Evolutionary conservation across 2,113 vertebrate genomes (phyloP), one percentile per base, ranked within the genome.

Genomic region (Maylandia zebra): DNA sequence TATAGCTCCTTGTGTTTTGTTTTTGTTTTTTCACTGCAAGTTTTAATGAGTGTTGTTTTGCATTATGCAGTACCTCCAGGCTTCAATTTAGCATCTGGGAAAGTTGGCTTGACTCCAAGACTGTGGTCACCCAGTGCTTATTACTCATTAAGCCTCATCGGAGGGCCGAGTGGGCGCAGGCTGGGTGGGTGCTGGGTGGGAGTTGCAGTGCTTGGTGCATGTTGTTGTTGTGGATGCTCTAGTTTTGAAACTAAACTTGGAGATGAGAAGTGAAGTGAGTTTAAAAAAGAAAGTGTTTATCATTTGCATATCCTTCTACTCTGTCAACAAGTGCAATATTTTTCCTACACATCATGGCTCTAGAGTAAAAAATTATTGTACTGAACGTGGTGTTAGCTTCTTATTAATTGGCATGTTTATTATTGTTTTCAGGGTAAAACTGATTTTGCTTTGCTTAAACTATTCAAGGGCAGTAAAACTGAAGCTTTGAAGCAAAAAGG

Each of bases 31-130:
- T 48, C 19, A 79, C 79, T 82, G 56, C 64, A 89, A 92, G 89
- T 94, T 94, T 94, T 94, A 95, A 95, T 95, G 94, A 94, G 92
- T 88, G 86, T 89, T 93, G 93, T 91, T 95, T 93, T 95, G 95
- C 92, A 95, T 96, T 91, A 86, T 91, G 90, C 93, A 93, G 86
- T 83, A 91, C 88, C 94, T 95, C 88, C 88, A 91, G 92, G 93
- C 93, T 94, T 93, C 93, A 88, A 92, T 94, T 92, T 94, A 92
- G 94, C 94, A 94, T 94, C 93, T 95, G 94, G 92, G 90, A 85
- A 86, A 94, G 86, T 92, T 95, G 95, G 95, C 93, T 90, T 88
- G 82, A 90, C 86, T 94, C 95, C 94, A 95, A 93, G 48, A 86
- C 89, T 69, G 86, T 91, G 94, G 94, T 94, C 95, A 94, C 90